Evolutionary conservation across 2,888 invertebrate genomes (phyloP), one percentile per base, ranked within the genome.

Genomic region (Gasteruption jaculator): DNA sequence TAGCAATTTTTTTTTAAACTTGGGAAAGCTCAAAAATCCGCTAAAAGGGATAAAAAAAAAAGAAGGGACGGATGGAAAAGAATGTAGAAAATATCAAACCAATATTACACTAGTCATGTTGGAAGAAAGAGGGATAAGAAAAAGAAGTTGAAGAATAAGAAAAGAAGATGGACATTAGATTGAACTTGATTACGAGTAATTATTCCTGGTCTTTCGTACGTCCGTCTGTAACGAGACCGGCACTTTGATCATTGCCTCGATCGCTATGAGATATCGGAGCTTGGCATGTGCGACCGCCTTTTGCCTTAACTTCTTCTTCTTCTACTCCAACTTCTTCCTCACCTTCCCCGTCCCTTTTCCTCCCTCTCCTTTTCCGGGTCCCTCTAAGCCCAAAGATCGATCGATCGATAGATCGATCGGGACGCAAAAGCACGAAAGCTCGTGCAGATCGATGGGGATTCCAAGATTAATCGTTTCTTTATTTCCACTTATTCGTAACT

Each of bases 141-240:
- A n/a, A n/a, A n/a, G n/a, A n/a, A n/a, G n/a, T n/a, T n/a, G n/a
- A n/a, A n/a, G n/a, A n/a, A n/a, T n/a, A n/a, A n/a, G n/a, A n/a
- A n/a, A n/a, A n/a, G n/a, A n/a, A n/a, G n/a, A n/a, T n/a, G 55
- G 50, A 61, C 61, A 64, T 63, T 65, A 67, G 68, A 68, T 68
- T 60, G 63, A 64, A 53, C 62, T 63, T 63, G 65, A 67, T 68
- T 67, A 62, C 60, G 60, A 64, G 61, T 66, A 67, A 68, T 68
- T 65, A 67, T 64, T 68, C 53, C 59, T 56, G 29, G 29, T 14
- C 52, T 57, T 58, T 58, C 57, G 57, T 55, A 49, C 56, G 48
- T 57, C 44, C 51, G 46, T 50, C 48, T 43, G 46, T 52, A 57
- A 50, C 56, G 50, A 52, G 56, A 50, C 43, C 56, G 57, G 56